Conservation (phyloP, 2,888 invertebrate species). For the Koerneria pararmatus region DNA sequence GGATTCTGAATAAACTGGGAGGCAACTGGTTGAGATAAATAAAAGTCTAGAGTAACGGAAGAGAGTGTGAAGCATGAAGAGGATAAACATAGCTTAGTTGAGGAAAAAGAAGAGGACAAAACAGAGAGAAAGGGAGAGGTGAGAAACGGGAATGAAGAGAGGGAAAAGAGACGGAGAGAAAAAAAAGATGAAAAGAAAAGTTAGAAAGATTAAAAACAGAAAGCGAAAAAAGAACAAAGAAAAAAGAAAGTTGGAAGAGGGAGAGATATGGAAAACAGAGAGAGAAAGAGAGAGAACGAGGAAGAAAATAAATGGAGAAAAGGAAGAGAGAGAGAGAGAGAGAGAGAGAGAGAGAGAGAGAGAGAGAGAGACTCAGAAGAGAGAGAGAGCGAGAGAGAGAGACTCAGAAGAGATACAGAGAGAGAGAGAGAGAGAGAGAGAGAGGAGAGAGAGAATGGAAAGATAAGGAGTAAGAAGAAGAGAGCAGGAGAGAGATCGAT, state of each 20-base stretch:
- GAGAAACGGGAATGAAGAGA: neutral
- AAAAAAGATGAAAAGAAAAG: neutral
- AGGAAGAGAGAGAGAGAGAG: slow-evolving; percentile 10
- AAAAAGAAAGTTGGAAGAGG: neutral
- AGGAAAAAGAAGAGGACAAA: neutral
- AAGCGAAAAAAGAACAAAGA: neutral
- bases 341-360: neutral
- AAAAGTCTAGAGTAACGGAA: neutral
- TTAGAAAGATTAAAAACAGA: neutral
- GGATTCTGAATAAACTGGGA: neutral
- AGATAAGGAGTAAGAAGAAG: neutral
- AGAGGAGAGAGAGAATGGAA: neutral
- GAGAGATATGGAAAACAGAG: neutral
- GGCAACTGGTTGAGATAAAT: neutral
- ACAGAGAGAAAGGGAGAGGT: neutral
- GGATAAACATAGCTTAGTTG: neutral
- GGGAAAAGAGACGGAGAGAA: neutral
- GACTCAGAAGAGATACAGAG: neutral
- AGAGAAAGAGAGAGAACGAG: neutral
- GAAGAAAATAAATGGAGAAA: neutral
- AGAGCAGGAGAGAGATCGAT: no score
- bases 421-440: neutral
- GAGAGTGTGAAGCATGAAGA: neutral
- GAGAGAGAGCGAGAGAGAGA: no score
- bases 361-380: slow-evolving; percentile 1